Evolutionary conservation across 2,888 invertebrate genomes (phyloP).

Genomic region (Chrysolina americana): DNA sequence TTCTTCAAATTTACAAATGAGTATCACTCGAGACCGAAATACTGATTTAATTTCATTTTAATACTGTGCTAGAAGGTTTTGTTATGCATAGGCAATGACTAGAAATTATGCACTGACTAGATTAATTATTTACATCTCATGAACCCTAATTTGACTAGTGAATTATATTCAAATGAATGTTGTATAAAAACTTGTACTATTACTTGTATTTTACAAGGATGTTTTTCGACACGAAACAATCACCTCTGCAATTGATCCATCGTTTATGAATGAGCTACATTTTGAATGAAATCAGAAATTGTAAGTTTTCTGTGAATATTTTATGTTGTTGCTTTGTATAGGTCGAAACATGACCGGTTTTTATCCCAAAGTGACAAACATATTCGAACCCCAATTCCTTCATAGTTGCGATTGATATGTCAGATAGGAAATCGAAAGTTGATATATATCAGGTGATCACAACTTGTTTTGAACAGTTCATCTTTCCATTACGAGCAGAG

Average conservation of each 20-base stretch:
- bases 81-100: constrained; percentile 54
- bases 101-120: constrained; percentile 47
- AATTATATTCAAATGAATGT: constrained; percentile 48
- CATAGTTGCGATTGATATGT: too few relatives aligned
- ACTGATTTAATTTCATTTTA: constrained; percentile 65
- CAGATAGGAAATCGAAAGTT: too few relatives aligned
- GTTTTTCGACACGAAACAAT: constrained; percentile 39
- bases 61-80: constrained; percentile 61
- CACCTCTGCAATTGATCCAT: not conserved
- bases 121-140: constrained; percentile 40
- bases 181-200: constrained; percentile 69
- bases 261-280: not conserved
- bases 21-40: constrained; percentile 66
- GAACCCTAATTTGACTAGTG: constrained; percentile 31
- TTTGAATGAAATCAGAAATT: not conserved
- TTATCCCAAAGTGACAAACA: too few relatives aligned
- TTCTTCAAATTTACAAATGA: constrained; percentile 59
- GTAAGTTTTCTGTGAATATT: not conserved
- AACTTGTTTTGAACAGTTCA: too few relatives aligned
- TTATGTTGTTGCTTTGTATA: too few relatives aligned
- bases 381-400: too few relatives aligned
- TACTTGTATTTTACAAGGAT: constrained; percentile 58
- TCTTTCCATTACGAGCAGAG: too few relatives aligned
- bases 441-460: too few relatives aligned
- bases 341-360: too few relatives aligned